These are phyloP conservation scores for Mus minutoides DNA, from an alignment of 2,797 vertebrate genomes.

Conservation along the genomic window DNA sequence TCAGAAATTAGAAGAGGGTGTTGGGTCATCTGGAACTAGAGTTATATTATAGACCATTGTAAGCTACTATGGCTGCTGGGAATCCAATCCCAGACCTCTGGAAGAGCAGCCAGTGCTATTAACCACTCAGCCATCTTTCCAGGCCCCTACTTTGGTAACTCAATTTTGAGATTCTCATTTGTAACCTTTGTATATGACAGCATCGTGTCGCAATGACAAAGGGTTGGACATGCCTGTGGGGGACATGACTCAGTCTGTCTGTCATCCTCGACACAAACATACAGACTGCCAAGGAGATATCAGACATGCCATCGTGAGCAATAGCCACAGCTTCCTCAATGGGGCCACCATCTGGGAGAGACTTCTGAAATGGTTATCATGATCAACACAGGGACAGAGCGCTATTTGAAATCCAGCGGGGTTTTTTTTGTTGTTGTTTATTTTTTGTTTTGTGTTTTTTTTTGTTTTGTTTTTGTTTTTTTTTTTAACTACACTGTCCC, in stretches of 20 bases:
- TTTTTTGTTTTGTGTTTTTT: no score
- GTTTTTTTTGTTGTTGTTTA: no score
- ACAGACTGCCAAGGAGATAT: neutral
- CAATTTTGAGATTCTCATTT: neutral
- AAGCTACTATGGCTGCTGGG: neutral
- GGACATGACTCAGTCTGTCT: neutral
- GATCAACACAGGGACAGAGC: neutral
- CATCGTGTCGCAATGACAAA: neutral
- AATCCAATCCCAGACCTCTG: neutral
- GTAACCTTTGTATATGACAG: neutral
- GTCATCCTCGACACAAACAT: neutral
- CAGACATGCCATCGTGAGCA: neutral
- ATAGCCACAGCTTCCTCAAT: neutral
- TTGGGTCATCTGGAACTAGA: neutral
- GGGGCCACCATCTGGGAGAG: neutral
- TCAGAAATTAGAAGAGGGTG: neutral
- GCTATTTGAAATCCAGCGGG: neutral
- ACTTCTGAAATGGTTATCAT: neutral
- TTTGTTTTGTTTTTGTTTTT: no score
- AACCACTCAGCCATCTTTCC: neutral
- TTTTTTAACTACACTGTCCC: no score
- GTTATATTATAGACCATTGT: neutral
- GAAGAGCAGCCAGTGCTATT: neutral
- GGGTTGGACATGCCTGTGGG: neutral
- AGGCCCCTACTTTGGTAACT: neutral